Evolutionary conservation across 2,113 vertebrate species (phyloP), one percentile per base, ranked within the genome.

Genomic region (Vulpes lagopus): DNA sequence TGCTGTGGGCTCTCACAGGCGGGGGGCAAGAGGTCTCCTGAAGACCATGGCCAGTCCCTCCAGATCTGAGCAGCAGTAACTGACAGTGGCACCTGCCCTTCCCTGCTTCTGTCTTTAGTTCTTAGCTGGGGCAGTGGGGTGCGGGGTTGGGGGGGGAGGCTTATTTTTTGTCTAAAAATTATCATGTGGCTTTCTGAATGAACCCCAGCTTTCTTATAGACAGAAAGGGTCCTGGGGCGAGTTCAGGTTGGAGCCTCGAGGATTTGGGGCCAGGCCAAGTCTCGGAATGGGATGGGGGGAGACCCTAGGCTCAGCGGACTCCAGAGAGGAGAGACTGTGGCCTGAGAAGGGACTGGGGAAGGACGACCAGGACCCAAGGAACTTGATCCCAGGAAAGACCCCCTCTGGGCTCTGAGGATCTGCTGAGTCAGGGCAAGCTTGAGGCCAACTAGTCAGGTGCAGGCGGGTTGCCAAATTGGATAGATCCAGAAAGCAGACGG

Each of bases 151-250:
- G 11, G 62, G 25, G 25, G 62, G 25, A 9, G 5, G 9, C 20
- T 71, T 11, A 32, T 5, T 17, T 60, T 35, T 65, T 69, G 25
- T 86, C 71, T 93, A 32, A 74, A 81, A 92, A 35, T 55, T 2
- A 93, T 27, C 80, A 35, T 74, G 55, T 5, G 20, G 35, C 74
- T 87, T 78, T 92, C 74, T 59, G 38, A 35, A 71, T 20, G 5
- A n/a, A 90, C 65, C 43, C 90, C 69, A 81, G 93, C 89, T 94
- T 92, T 87, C 53, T 81, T 22, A 3, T 1, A 60, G 90, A 65
- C 32, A 16, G 35, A 80, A 73, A 73, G 27, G 65, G 64, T 14
- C 8, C n/a, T 59, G 25, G 12, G 2, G 22, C 32, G 60, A 60
- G 49, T 38, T 27, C 10, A 8, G 57, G 35, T 69, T 55, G 76